phyloP scores from a whole-genome alignment of 2,888 invertebrate species.

The Eristalis pertinax region DNA sequence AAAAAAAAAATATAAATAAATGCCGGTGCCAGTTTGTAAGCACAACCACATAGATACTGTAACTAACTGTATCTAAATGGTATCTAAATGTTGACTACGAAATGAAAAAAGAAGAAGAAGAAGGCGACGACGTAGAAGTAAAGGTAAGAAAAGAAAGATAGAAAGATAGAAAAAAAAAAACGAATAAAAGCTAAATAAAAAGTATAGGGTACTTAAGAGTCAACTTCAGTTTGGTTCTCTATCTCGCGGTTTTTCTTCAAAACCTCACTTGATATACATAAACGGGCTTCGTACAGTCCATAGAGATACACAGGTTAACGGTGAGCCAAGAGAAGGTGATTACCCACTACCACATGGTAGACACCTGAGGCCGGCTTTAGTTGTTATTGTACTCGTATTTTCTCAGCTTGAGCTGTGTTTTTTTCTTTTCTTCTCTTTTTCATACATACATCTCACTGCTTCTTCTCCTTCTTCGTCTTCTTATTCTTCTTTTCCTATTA shows the following conservation, averaged over 20 bases:
- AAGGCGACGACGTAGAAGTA: background rate
- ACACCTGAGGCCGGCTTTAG: constrained; percentile 51
- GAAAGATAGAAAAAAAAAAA: background rate
- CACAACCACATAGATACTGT: constrained; percentile 50
- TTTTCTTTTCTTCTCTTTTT: background rate
- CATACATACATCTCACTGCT: background rate
- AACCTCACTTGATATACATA: constrained; percentile 47
- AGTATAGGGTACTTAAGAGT: constrained; percentile 51
- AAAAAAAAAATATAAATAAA: constrained; percentile 17
- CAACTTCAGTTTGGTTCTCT: constrained; percentile 30
- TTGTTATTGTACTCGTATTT: constrained; percentile 1
- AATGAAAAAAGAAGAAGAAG: background rate
- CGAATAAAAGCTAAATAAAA: background rate
- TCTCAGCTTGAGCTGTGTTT: background rate
- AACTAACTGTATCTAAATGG: constrained; percentile 63
- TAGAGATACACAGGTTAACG: constrained; percentile 52
- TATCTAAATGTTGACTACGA: background rate
- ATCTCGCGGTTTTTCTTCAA: constrained; percentile 5
- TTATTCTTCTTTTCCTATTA: constrained; percentile 7
- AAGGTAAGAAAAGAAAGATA: background rate
- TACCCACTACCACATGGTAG: constrained; percentile 49
- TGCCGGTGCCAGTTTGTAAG: constrained; percentile 55
- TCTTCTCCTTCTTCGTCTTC: background rate
- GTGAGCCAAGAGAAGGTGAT: constrained; percentile 42
- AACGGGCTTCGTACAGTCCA: constrained; percentile 21